These are phyloP conservation scores for Andrena bicolor DNA, from an alignment of 2,888 invertebrate genomes.

Conservation along the genomic window DNA sequence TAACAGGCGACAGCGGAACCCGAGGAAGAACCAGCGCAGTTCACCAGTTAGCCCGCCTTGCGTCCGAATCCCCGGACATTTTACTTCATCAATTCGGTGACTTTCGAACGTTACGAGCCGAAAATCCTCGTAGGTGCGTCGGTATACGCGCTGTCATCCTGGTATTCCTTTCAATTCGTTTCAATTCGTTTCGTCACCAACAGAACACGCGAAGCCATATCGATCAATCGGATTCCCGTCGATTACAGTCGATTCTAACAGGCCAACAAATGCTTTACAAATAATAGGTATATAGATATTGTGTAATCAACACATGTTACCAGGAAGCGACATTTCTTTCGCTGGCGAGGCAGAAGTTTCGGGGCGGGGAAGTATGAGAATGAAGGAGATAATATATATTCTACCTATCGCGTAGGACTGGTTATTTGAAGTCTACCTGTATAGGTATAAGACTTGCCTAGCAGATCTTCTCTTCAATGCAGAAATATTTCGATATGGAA, in stretches of 20 bases:
- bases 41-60: constrained; percentile 6
- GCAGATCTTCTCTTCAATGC: neutral
- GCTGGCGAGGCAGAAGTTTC: neutral
- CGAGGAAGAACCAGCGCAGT: constrained; percentile 2
- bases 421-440: neutral
- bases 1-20: constrained; percentile 33
- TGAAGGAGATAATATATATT: neutral
- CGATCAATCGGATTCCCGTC: constrained; percentile 68
- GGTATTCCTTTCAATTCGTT: constrained; percentile 38
- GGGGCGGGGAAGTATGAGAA: neutral
- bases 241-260: constrained; percentile 64
- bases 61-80: constrained; percentile 25
- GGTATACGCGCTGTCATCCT: constrained; percentile 58
- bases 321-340: neutral
- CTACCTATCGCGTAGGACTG: neutral
- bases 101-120: constrained; percentile 31
- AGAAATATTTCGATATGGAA: neutral
- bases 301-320: constrained; percentile 18
- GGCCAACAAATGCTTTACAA: constrained; percentile 35
- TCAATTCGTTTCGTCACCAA: constrained; percentile 20
- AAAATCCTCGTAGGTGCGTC: constrained; percentile 38
- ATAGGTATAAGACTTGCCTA: neutral
- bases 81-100: constrained; percentile 20
- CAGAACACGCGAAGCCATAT: constrained; percentile 35
- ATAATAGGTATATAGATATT: constrained; percentile 2